These are phyloP conservation scores for Apogon hyalosoma DNA, from an alignment of 2,797 vertebrate species.

Conservation along the genomic window DNA sequence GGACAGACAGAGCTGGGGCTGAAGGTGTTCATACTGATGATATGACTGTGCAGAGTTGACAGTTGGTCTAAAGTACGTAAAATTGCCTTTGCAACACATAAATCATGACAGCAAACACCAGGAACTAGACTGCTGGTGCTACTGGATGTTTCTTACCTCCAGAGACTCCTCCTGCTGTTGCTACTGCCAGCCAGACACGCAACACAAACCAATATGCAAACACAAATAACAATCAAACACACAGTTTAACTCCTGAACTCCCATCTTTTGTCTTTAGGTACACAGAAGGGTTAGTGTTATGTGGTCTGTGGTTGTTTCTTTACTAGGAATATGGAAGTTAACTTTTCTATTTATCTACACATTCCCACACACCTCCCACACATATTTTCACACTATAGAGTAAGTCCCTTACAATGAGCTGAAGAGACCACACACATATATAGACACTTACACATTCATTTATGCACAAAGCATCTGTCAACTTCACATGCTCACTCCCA, in stretches of 20 bases:
- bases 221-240: neutral
- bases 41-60: neutral
- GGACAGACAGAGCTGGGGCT: neutral
- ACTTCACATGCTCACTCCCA: constrained; percentile 46
- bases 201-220: constrained; percentile 14
- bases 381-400: constrained; percentile 9
- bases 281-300: too few relatives aligned
- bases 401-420: neutral
- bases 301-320: too few relatives aligned
- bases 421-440: constrained; percentile 23
- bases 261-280: too few relatives aligned
- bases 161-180: constrained; percentile 14
- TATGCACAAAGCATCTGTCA: constrained; percentile 57
- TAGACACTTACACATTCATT: constrained; percentile 23
- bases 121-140: constrained; percentile 54
- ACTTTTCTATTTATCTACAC: too few relatives aligned
- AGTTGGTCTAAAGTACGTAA: constrained; percentile 1
- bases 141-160: constrained; percentile 50
- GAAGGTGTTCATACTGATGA: neutral
- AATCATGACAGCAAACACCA: constrained; percentile 25
- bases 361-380: constrained; percentile 27
- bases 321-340: too few relatives aligned
- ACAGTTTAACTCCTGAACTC: too few relatives aligned
- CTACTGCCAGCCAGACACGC: constrained; percentile 40
- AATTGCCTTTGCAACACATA: constrained; percentile 17